These are phyloP conservation scores for Botia almorhae DNA, from an alignment of 2,797 vertebrate genomes.

Conservation along the genomic window DNA sequence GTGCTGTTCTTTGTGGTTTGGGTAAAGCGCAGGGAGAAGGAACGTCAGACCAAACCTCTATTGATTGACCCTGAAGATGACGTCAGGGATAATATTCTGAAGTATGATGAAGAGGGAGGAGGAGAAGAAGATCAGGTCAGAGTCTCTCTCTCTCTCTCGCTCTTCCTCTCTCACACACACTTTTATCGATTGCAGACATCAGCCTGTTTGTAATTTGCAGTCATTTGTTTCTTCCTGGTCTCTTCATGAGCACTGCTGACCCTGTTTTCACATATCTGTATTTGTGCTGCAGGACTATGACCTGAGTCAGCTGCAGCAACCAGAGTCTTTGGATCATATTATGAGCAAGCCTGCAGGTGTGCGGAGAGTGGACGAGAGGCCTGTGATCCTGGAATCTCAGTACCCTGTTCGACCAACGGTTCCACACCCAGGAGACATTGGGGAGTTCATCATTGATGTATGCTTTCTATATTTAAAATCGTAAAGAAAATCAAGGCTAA, in stretches of 20 bases:
- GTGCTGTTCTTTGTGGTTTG: constrained; percentile 94
- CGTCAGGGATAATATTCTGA: constrained; percentile 97
- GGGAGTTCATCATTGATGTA: constrained; percentile 97
- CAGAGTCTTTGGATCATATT: constrained; percentile 92
- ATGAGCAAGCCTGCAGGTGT: constrained; percentile 91
- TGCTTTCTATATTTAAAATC: constrained; percentile 9
- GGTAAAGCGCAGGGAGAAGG: constrained; percentile 95
- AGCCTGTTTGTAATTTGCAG: constrained; percentile 24
- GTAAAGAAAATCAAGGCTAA: not conserved
- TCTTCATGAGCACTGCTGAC: constrained; percentile 13
- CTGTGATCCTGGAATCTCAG: constrained; percentile 92
- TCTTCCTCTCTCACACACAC: not conserved
- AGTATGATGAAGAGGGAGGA: constrained; percentile 97
- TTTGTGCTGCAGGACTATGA: constrained; percentile 89
- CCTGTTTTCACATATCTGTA: constrained; percentile 34
- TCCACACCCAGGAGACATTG: constrained; percentile 96
- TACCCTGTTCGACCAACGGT: constrained; percentile 91
- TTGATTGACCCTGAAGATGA: constrained; percentile 98
- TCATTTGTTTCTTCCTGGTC: constrained; percentile 3
- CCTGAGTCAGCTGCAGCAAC: constrained; percentile 98
- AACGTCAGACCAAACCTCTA: constrained; percentile 93
- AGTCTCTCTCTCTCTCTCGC: not conserved
- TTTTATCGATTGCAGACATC: not conserved
- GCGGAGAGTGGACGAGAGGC: constrained; percentile 94
- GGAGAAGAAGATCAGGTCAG: constrained; percentile 98